These are phyloP conservation scores for Ectemnius cavifrons DNA, from an alignment of 2,888 invertebrate species.

Conservation along the genomic window DNA sequence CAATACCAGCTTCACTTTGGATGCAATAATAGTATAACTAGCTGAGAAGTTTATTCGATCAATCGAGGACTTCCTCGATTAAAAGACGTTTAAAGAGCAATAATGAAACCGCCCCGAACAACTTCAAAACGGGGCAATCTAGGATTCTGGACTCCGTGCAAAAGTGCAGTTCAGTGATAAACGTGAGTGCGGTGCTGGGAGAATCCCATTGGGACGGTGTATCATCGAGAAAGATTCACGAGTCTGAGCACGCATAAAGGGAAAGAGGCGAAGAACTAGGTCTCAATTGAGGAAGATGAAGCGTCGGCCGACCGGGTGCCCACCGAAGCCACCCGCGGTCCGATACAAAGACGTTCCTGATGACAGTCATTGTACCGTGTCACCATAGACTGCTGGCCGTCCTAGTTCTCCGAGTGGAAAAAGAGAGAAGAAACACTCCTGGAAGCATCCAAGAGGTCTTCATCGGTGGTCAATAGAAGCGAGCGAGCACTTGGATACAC, in stretches of 20 bases:
- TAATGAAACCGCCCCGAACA: conserved; percentile 11
- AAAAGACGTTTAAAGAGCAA: neutral
- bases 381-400: conserved; percentile 58
- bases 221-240: conserved; percentile 16
- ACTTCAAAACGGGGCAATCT: neutral
- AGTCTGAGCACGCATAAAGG: neutral
- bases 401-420: conserved; percentile 37
- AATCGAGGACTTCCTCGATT: too few relatives aligned
- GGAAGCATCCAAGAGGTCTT: conserved; percentile 56
- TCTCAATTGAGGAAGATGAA: conserved; percentile 56
- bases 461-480: conserved; percentile 64
- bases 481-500: conserved; percentile 35
- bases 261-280: conserved; percentile 10
- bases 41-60: too few relatives aligned
- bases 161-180: conserved; percentile 41
- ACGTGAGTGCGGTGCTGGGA: conserved; percentile 31
- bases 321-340: conserved; percentile 70
- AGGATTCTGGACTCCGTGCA: conserved; percentile 24
- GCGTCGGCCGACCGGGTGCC: conserved; percentile 66
- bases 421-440: conserved; percentile 42
- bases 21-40: too few relatives aligned
- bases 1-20: too few relatives aligned
- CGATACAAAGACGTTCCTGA: conserved; percentile 71
- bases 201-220: conserved; percentile 8
- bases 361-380: conserved; percentile 70